These are phyloP conservation scores for Limonius californicus DNA, from an alignment of 1,140 invertebrate genomes.

Conservation along the genomic window DNA sequence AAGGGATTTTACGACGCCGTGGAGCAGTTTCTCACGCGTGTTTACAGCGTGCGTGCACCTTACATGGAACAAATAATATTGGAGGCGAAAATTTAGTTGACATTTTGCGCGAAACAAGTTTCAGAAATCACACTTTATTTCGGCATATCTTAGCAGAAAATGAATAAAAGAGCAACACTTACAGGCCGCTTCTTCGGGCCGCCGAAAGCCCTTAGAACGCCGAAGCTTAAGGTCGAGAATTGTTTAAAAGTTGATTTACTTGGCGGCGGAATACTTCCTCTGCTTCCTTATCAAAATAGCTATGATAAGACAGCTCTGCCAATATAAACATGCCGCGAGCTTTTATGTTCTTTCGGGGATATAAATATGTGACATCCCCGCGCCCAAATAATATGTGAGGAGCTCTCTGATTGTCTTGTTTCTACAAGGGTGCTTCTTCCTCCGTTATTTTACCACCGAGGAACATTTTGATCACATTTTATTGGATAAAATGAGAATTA, in stretches of 20 bases:
- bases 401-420: not conserved
- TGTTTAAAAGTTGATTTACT: slow-evolving; percentile 20
- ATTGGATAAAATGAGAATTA: too few species aligned
- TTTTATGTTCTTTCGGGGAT: slow-evolving; percentile 12
- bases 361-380: slow-evolving; percentile 22
- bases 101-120: not conserved
- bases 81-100: not conserved
- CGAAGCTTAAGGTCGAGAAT: slow-evolving; percentile 4
- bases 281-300: slow-evolving; percentile 19
- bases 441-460: not conserved
- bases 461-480: too few species aligned
- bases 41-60: not conserved
- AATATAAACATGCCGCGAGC: slow-evolving; percentile 22
- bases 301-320: slow-evolving; percentile 20
- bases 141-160: not conserved
- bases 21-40: too few species aligned
- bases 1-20: too few species aligned
- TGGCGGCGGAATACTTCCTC: slow-evolving; percentile 4
- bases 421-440: not conserved
- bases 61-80: not conserved
- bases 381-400: slow-evolving; percentile 17
- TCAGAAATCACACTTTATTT: slow-evolving; percentile 1
- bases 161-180: not conserved
- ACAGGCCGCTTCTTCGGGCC: too few species aligned
- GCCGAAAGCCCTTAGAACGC: not conserved